phyloP scores from a whole-genome alignment of 2,113 vertebrate genomes.

The Lethenteron camtschaticum region DNA sequence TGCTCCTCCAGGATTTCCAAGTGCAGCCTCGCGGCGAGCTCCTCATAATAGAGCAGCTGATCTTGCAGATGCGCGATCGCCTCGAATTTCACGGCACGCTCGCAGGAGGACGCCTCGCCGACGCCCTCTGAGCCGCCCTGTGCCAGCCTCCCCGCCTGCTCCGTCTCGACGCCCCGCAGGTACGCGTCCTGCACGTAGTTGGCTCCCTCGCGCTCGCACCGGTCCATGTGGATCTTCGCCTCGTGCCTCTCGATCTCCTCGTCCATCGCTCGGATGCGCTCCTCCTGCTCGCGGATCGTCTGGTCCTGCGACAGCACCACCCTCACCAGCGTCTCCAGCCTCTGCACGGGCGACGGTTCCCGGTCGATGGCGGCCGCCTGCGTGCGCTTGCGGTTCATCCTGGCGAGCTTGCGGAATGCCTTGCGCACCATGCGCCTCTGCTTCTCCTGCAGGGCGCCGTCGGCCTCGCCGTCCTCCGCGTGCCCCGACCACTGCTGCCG shows the following conservation, averaged over 20 bases:
- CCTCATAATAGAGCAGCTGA: slow-evolving; percentile 42
- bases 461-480: slow-evolving; percentile 19
- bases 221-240: slow-evolving; percentile 47
- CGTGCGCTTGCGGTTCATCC: slow-evolving; percentile 45
- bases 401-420: slow-evolving; percentile 78
- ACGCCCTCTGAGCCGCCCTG: neutral
- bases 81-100: slow-evolving; percentile 27
- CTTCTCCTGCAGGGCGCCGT: slow-evolving; percentile 38
- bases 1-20: slow-evolving; percentile 60
- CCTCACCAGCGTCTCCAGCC: slow-evolving; percentile 69
- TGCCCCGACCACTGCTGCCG: slow-evolving; percentile 9
- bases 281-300: slow-evolving; percentile 65
- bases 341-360: slow-evolving; percentile 33
- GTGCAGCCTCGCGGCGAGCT: slow-evolving; percentile 34
- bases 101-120: slow-evolving; percentile 11
- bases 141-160: slow-evolving; percentile 8
- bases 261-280: slow-evolving; percentile 59
- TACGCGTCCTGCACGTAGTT: slow-evolving; percentile 91
- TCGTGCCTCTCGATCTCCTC: slow-evolving; percentile 56
- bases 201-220: slow-evolving; percentile 46
- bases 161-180: slow-evolving; percentile 25
- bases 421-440: slow-evolving; percentile 62
- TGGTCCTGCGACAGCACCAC: slow-evolving; percentile 78
- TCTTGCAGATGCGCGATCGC: slow-evolving; percentile 41
- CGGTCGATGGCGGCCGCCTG: slow-evolving; percentile 16